phyloP scores from a whole-genome alignment of 1,140 invertebrate species.

The Drosophila sturtevanti region DNA sequence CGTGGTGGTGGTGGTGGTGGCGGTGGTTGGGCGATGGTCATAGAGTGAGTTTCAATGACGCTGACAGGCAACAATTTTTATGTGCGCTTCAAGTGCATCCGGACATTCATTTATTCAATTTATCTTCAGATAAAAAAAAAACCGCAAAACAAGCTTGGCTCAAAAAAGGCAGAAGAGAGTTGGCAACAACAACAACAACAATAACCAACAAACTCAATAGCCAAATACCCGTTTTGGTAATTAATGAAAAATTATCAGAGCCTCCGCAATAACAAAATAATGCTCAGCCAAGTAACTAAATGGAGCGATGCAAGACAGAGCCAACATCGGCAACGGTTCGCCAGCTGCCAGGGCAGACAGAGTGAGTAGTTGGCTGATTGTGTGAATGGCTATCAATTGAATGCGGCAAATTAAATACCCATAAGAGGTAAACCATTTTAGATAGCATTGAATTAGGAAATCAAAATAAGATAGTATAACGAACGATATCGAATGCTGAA shows the following conservation, averaged over 20 bases:
- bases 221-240: constrained; percentile 68
- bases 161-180: constrained; percentile 26
- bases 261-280: constrained; percentile 35
- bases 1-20: background rate
- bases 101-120: constrained; percentile 71
- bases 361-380: background rate
- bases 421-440: constrained; percentile 19
- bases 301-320: constrained; percentile 24
- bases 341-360: background rate
- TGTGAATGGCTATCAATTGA: constrained; percentile 12
- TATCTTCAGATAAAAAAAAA: constrained; percentile 52
- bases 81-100: constrained; percentile 75
- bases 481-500: background rate
- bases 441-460: constrained; percentile 9
- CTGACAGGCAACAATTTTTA: constrained; percentile 77
- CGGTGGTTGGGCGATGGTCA: background rate
- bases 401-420: constrained; percentile 7
- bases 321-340: background rate
- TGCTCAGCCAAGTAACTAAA: constrained; percentile 32
- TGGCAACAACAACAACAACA: constrained; percentile 24
- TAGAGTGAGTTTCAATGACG: constrained; percentile 33
- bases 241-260: constrained; percentile 58
- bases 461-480: constrained; percentile 10
- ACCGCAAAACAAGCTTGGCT: constrained; percentile 1
- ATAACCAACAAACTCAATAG: constrained; percentile 28